These are phyloP conservation scores for Abscondita cerata DNA, from an alignment of 2,888 invertebrate genomes.

Conservation along the genomic window DNA sequence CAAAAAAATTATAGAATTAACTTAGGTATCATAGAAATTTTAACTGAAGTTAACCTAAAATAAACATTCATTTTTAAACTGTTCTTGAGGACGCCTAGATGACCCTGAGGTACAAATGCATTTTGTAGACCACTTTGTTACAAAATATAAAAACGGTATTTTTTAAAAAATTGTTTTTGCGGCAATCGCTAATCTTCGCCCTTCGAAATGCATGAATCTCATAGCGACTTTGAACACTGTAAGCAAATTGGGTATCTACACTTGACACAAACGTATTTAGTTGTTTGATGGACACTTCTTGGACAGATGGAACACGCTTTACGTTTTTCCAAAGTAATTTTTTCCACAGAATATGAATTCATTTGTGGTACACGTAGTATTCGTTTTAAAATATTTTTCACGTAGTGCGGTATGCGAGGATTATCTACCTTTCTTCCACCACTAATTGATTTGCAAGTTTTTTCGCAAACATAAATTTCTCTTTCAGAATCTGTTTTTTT, in stretches of 20 bases:
- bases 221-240: conserved; percentile 1
- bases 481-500: not conserved
- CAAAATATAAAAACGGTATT: too few species aligned
- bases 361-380: conserved; percentile 62
- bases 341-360: conserved; percentile 72
- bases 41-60: too few species aligned
- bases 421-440: not conserved
- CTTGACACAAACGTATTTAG: not conserved
- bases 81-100: too few species aligned
- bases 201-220: too few species aligned
- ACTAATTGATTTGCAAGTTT: not conserved
- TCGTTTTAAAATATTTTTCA: not conserved
- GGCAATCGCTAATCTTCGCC: too few species aligned
- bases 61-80: too few species aligned
- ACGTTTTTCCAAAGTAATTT: conserved; percentile 64
- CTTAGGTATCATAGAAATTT: too few species aligned
- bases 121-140: too few species aligned
- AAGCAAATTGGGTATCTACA: conserved; percentile 28
- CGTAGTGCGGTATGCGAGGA: too few species aligned
- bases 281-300: not conserved
- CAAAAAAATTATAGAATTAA: too few species aligned
- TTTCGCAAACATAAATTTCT: not conserved
- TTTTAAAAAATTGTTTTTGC: too few species aligned
- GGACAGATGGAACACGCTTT: conserved; percentile 64
- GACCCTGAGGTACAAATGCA: too few species aligned